Conservation (phyloP, 2,888 invertebrate species). For the Callosobruchus maculatus region DNA sequence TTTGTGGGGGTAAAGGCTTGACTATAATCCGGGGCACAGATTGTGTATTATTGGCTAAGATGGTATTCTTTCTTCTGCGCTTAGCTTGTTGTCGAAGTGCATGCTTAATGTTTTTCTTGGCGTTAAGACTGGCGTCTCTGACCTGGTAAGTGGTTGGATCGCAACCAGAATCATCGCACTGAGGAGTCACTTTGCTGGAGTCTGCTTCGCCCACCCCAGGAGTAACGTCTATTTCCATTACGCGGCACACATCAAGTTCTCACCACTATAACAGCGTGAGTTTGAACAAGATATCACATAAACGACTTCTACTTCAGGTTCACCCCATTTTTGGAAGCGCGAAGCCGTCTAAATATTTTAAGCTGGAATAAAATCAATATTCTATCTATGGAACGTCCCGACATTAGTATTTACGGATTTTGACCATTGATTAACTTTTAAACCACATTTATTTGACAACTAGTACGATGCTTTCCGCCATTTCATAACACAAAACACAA, state of each 20-base stretch:
- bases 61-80: constrained; percentile 75
- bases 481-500: too few species aligned
- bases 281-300: constrained; percentile 25
- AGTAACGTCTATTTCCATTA: constrained; percentile 50
- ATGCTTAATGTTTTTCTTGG: constrained; percentile 71
- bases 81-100: constrained; percentile 74
- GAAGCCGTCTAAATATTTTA: constrained; percentile 22
- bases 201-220: constrained; percentile 31
- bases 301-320: constrained; percentile 29
- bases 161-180: neutral
- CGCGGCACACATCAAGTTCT: constrained; percentile 33
- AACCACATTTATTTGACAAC: constrained; percentile 38
- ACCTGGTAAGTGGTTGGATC: constrained; percentile 15
- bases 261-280: neutral
- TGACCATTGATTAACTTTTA: constrained; percentile 20
- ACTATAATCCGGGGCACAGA: constrained; percentile 77
- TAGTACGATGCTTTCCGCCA: constrained; percentile 46
- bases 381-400: constrained; percentile 22
- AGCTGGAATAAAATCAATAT: constrained; percentile 25
- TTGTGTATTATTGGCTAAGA: constrained; percentile 57
- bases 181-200: constrained; percentile 16
- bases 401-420: constrained; percentile 23
- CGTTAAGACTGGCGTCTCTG: constrained; percentile 42
- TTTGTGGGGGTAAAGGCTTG: constrained; percentile 71
- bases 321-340: constrained; percentile 42